Percentiles rank a stretch among this genome's conserved stretches.
Evolutionary conservation across 1,140 invertebrate genomes (phyloP).

Genomic region (Drosophila paulistorum): DNA sequence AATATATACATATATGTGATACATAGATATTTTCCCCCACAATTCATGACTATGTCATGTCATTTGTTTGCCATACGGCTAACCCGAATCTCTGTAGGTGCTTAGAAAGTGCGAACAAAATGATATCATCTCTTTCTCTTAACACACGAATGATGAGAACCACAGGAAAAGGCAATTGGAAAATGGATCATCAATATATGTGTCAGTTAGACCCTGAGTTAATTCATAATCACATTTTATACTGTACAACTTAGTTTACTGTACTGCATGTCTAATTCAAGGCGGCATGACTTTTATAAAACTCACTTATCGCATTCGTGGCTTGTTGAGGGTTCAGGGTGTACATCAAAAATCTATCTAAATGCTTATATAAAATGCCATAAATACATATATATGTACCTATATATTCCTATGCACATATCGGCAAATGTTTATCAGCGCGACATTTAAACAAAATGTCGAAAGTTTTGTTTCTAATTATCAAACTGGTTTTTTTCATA

Average conservation of each 20-base stretch:
- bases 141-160: background rate
- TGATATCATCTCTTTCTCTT: constrained; percentile 15
- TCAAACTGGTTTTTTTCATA: background rate
- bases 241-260: background rate
- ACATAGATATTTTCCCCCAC: constrained; percentile 9
- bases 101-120: constrained; percentile 8
- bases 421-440: background rate
- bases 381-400: background rate
- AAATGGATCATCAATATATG: background rate
- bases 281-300: constrained; percentile 15
- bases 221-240: constrained; percentile 5
- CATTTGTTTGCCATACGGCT: constrained; percentile 13
- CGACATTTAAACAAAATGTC: constrained; percentile 5
- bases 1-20: background rate
- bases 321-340: constrained; percentile 1
- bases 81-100: background rate
- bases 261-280: background rate
- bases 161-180: background rate
- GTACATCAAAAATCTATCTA: constrained; percentile 5
- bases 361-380: background rate
- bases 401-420: background rate
- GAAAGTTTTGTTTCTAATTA: background rate
- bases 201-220: background rate
- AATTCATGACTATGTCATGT: constrained; percentile 3
- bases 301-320: constrained; percentile 15